Evolutionary conservation across 2,113 vertebrate genomes (phyloP).

Genomic region (Nothobranchius furzeri): DNA sequence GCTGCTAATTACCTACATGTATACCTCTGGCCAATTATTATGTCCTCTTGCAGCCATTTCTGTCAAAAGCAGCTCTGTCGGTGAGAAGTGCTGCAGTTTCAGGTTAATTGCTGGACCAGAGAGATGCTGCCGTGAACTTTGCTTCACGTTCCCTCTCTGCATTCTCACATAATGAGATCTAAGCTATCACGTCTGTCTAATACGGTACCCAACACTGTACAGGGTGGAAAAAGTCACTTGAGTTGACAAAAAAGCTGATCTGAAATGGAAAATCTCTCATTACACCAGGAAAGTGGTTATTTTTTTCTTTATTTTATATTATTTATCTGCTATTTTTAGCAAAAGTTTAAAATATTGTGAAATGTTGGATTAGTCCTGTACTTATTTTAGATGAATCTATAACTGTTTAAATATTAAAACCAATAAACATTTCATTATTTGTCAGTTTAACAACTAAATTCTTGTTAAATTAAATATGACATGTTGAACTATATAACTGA

Average conservation of each 20-base stretch:
- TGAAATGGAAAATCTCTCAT: neutral
- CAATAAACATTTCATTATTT: neutral
- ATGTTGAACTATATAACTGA: neutral
- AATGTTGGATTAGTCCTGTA: neutral
- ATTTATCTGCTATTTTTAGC: slow-evolving; percentile 2
- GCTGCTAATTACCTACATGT: slow-evolving; percentile 9
- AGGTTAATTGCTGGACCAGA: slow-evolving; percentile 20
- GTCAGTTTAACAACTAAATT: neutral
- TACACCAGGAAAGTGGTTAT: neutral
- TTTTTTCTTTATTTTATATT: neutral
- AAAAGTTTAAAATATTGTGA: neutral
- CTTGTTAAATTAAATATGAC: neutral
- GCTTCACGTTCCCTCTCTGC: slow-evolving; percentile 5
- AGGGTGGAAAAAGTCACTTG: neutral
- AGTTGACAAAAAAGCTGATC: slow-evolving; percentile 3
- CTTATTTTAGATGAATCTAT: neutral
- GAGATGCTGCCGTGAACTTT: slow-evolving; percentile 14
- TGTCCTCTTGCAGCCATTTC: neutral
- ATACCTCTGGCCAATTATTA: slow-evolving; percentile 26
- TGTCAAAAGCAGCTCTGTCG: slow-evolving; percentile 5
- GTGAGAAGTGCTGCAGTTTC: slow-evolving; percentile 12
- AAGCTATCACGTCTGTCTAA: neutral
- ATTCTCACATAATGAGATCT: slow-evolving; percentile 29
- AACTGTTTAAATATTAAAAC: neutral
- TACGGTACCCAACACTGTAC: neutral